These are phyloP conservation scores for Stenchaetothrips biformis DNA, from an alignment of 2,888 invertebrate genomes.

Conservation along the genomic window DNA sequence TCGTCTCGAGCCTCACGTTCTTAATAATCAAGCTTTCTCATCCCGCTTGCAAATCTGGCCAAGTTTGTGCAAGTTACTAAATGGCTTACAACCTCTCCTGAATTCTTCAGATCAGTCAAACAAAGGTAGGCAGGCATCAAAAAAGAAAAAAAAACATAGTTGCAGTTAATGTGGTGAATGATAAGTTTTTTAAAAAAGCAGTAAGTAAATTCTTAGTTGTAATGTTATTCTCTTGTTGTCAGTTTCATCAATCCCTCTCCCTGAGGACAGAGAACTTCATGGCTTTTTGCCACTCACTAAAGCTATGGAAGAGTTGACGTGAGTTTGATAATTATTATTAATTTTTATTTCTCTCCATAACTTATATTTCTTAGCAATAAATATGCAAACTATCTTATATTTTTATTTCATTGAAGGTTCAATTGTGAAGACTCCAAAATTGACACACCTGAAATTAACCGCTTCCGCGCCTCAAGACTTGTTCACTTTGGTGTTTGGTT, in stretches of 20 bases:
- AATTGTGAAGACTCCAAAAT: conserved; percentile 47
- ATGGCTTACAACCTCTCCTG: conserved; percentile 55
- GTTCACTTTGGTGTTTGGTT: conserved; percentile 51
- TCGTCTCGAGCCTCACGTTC: conserved; percentile 51
- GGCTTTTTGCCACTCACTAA: conserved; percentile 70
- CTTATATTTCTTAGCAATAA: conserved; percentile 32
- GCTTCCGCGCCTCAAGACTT: conserved; percentile 51
- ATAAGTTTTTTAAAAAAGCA: not conserved
- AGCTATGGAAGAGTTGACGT: conserved; percentile 53
- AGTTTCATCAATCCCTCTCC: conserved; percentile 63
- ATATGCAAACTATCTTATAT: conserved; percentile 20
- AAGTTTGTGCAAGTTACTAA: conserved; percentile 69
- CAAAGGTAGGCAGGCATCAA: conserved; percentile 54
- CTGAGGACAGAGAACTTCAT: conserved; percentile 73
- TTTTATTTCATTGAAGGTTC: conserved; percentile 43
- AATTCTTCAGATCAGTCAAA: conserved; percentile 39
- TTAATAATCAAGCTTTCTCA: conserved; percentile 53
- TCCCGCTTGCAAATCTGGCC: conserved; percentile 70
- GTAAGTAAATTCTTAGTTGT: not conserved
- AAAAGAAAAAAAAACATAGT: too few species aligned
- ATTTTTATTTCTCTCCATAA: not conserved
- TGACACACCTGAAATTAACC: conserved; percentile 46
- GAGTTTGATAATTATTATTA: conserved; percentile 28
- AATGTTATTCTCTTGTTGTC: conserved; percentile 37
- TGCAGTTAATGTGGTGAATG: not conserved